phyloP scores from a whole-genome alignment of 2,113 vertebrate species.

The Erinaceus europaeus region DNA sequence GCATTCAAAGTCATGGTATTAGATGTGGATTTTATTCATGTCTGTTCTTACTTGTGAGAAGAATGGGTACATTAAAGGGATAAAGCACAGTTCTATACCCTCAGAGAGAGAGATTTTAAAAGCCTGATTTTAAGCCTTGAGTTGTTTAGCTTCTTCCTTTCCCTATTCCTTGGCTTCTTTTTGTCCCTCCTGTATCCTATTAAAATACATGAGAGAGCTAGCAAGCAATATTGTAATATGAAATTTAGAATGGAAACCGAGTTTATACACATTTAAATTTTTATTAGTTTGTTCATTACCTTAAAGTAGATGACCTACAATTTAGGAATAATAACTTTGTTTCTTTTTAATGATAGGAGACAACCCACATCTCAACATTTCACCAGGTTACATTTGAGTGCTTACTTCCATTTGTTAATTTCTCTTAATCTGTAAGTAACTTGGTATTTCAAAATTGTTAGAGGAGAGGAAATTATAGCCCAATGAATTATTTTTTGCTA shows the following conservation, averaged over 20 bases:
- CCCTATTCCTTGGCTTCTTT: too few species aligned
- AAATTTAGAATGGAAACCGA: neutral
- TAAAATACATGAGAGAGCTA: neutral
- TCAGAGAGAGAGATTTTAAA: too few species aligned
- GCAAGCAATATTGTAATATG: neutral
- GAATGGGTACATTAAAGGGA: too few species aligned
- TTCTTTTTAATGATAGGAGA: neutral
- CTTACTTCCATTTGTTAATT: conserved; percentile 36
- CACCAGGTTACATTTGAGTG: neutral
- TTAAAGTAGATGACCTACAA: neutral
- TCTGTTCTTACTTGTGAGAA: too few species aligned
- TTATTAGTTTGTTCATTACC: neutral
- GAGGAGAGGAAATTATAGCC: conserved; percentile 57
- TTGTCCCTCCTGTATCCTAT: too few species aligned
- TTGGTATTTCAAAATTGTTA: conserved; percentile 45
- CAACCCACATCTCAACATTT: neutral
- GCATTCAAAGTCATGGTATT: too few species aligned
- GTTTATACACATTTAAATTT: neutral
- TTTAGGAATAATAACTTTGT: conserved; percentile 2
- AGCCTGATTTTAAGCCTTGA: too few species aligned
- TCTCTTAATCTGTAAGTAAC: conserved; percentile 52
- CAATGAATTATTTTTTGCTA: conserved; percentile 23
- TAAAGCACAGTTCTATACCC: too few species aligned
- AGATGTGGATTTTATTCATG: too few species aligned
- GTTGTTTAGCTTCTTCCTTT: too few species aligned